phyloP scores from a whole-genome alignment of 1,140 invertebrate species.

The Philaenus spumarius region DNA sequence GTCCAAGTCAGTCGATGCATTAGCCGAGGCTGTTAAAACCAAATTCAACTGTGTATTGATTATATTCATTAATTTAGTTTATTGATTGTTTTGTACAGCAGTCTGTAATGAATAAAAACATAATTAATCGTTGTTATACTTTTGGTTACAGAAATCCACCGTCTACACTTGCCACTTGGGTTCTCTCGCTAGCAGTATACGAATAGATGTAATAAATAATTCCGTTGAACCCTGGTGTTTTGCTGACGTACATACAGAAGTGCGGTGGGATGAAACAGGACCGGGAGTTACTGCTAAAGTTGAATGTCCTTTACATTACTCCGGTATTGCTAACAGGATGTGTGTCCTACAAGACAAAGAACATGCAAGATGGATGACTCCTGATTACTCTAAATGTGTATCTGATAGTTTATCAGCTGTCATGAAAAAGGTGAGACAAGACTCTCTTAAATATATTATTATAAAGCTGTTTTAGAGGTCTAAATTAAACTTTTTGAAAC shows the following conservation, averaged over 20 bases:
- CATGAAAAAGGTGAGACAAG: constrained; percentile 55
- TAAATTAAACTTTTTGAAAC: no score
- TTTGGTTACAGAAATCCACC: constrained; percentile 2
- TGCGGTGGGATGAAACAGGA: constrained; percentile 54
- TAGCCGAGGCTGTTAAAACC: no score
- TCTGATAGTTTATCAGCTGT: constrained; percentile 54
- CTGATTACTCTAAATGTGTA: constrained; percentile 65
- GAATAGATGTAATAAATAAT: constrained; percentile 54
- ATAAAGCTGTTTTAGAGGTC: no score
- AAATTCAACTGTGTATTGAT: no score
- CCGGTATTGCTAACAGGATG: constrained; percentile 19
- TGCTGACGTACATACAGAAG: constrained; percentile 35
- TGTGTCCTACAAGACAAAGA: constrained; percentile 32
- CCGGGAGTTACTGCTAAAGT: constrained; percentile 50
- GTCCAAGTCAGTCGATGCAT: no score
- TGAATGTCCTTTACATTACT: constrained; percentile 47
- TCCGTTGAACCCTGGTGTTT: constrained; percentile 48
- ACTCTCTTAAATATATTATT: no score
- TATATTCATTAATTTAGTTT: no score
- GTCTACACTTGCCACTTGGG: constrained; percentile 49
- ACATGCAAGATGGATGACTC: constrained; percentile 59
- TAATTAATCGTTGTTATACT: no score
- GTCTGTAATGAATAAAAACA: no score
- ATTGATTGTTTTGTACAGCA: no score
- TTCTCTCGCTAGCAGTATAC: constrained; percentile 39